These are phyloP conservation scores for Agrilus planipennis DNA, from an alignment of 1,140 invertebrate species.

Conservation along the genomic window DNA sequence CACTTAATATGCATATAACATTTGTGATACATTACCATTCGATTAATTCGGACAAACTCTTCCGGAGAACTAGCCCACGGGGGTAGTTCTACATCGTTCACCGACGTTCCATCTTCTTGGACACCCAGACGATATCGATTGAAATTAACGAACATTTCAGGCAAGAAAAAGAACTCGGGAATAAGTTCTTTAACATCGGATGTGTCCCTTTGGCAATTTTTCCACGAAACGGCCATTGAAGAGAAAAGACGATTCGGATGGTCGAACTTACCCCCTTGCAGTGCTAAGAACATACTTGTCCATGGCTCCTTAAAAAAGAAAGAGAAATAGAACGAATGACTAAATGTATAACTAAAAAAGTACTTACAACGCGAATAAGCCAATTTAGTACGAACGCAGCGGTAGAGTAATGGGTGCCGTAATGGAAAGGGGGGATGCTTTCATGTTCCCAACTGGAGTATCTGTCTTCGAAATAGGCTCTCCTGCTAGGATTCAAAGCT, in stretches of 20 bases:
- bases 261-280: constrained; percentile 99
- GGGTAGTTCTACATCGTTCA: constrained; percentile 83
- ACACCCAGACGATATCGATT: constrained; percentile 80
- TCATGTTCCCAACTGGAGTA: constrained; percentile 97
- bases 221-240: constrained; percentile 89
- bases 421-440: constrained; percentile 97
- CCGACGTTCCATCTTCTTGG: constrained; percentile 71
- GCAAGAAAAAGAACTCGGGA: constrained; percentile 96
- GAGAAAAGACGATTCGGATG: constrained; percentile 94
- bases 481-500: constrained; percentile 87
- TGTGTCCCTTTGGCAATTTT: constrained; percentile 95
- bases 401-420: constrained; percentile 98
- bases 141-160: constrained; percentile 96
- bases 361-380: constrained; percentile 82
- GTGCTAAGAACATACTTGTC: constrained; percentile 93
- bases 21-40: constrained; percentile 62
- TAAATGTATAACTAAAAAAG: background rate
- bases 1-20: constrained; percentile 1
- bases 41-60: constrained; percentile 94
- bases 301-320: constrained; percentile 65
- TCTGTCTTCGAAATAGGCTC: constrained; percentile 93
- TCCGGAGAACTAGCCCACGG: constrained; percentile 94
- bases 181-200: constrained; percentile 99
- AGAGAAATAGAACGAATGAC: background rate
- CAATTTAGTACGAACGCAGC: constrained; percentile 99